Conservation (phyloP, 1,140 invertebrate species). For the Drosophila nebulosa region DNA sequence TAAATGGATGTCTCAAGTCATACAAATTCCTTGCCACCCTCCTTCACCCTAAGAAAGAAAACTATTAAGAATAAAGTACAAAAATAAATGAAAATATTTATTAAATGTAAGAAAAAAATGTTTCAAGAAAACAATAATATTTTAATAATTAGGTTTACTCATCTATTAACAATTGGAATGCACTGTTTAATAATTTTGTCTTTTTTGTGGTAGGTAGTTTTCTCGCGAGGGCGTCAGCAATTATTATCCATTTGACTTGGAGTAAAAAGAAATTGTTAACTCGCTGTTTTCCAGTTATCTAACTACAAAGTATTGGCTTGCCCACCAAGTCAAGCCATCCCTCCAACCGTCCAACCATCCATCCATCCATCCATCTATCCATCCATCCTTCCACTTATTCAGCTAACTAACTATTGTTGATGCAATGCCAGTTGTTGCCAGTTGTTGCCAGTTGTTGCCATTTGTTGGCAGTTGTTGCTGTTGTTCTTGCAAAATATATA, state of each 20-base stretch:
- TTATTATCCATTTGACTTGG: background rate
- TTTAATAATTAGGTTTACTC: no score
- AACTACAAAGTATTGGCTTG: background rate
- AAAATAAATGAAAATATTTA: no score
- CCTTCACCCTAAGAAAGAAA: no score
- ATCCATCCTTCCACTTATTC: background rate
- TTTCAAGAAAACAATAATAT: no score
- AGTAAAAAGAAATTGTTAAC: background rate
- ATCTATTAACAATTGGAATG: no score
- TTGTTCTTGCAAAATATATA: conserved; percentile 52
- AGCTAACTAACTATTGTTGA: conserved; percentile 50
- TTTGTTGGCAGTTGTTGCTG: background rate
- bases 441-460: background rate
- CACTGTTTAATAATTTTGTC: no score
- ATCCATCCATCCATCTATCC: background rate
- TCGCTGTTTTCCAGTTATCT: background rate
- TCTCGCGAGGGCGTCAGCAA: no score
- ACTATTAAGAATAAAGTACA: no score
- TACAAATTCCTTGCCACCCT: no score
- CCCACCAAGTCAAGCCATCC: background rate
- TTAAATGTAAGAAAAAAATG: no score
- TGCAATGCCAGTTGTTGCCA: conserved; percentile 9
- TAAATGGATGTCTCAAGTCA: no score
- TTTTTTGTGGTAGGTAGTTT: no score
- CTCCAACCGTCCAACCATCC: background rate